A percentile compares a stretch with the other conserved stretches of the same genome.
Evolutionary conservation across 2,113 vertebrate genomes (phyloP).

Genomic region (Heliornis fulica): DNA sequence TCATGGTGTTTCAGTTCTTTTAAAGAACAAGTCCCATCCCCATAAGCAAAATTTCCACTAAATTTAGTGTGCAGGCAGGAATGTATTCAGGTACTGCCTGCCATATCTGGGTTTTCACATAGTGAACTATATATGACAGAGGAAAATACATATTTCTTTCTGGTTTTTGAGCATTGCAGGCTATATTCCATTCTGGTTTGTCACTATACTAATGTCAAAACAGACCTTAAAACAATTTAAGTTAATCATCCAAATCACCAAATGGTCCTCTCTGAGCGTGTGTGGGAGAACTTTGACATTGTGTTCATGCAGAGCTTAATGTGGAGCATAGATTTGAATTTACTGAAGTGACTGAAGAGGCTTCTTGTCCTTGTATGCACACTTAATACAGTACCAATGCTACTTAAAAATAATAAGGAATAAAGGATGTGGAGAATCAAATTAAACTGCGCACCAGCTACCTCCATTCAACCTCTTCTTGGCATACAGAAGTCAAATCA

Average conservation of each 20-base stretch:
- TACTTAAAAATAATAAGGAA: neutral
- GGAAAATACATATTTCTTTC: neutral
- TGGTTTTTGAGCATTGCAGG: neutral
- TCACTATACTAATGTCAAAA: neutral
- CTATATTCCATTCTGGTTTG: neutral
- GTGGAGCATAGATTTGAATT: neutral
- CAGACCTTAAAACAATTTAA: neutral
- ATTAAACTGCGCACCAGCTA: neutral
- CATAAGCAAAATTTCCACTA: neutral
- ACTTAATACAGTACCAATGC: neutral
- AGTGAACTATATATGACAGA: neutral
- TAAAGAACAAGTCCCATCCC: neutral
- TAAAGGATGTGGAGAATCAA: neutral
- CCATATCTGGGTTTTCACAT: neutral
- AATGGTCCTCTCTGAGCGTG: neutral
- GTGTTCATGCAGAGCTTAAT: neutral
- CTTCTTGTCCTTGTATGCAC: neutral
- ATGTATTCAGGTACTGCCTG: neutral
- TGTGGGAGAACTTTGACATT: neutral
- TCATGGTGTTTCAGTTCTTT: neutral
- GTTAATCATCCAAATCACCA: neutral
- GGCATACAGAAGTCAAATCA: neutral
- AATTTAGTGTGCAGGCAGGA: neutral
- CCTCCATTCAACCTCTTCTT: neutral
- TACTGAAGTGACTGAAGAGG: neutral